phyloP scores from a whole-genome alignment of 2,797 vertebrate genomes.

The Sternarchorhynchus goeldii region DNA sequence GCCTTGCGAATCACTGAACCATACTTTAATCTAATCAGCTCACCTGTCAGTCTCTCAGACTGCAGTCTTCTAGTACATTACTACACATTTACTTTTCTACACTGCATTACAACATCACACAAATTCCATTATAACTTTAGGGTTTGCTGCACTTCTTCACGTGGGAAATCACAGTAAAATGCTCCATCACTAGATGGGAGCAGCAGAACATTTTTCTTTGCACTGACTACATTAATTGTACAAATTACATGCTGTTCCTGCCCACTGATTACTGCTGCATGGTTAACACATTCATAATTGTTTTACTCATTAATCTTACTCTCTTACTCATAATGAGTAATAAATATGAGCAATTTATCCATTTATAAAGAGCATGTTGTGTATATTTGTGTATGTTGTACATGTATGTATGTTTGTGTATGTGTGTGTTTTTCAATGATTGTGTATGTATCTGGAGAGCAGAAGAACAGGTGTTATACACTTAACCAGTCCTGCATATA shows the following conservation, averaged over 20 bases:
- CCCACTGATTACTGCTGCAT: too few species aligned
- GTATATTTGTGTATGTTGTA: background rate
- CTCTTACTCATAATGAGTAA: background rate
- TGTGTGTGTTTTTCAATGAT: background rate
- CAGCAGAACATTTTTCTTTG: background rate
- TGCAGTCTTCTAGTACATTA: constrained; percentile 42
- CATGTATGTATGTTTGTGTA: background rate
- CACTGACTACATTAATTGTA: background rate
- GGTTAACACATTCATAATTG: too few species aligned
- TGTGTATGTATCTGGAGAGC: background rate
- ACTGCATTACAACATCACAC: background rate
- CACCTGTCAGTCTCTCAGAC: constrained; percentile 50
- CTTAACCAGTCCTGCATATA: background rate
- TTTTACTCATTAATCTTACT: too few species aligned
- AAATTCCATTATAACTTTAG: too few species aligned
- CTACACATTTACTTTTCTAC: constrained; percentile 34
- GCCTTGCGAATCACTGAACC: constrained; percentile 47
- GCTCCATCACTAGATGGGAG: background rate
- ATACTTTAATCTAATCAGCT: constrained; percentile 52
- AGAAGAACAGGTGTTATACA: background rate
- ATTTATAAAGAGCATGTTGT: constrained; percentile 4
- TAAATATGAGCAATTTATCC: background rate
- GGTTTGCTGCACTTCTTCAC: background rate
- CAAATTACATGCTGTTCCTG: too few species aligned
- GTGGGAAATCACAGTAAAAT: background rate